phyloP scores from a whole-genome alignment of 2,888 invertebrate species.

The Ceraclea dissimilis region DNA sequence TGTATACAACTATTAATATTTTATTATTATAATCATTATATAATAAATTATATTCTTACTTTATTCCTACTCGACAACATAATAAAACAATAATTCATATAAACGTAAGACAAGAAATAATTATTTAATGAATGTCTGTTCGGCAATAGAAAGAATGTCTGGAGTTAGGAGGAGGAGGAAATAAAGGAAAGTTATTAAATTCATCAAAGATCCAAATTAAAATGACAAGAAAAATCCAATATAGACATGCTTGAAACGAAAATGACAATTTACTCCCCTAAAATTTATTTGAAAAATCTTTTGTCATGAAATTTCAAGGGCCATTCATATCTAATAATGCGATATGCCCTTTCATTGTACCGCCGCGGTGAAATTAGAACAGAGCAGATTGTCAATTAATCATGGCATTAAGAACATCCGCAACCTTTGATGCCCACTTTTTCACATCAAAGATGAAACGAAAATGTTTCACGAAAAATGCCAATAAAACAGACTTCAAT shows the following conservation, averaged over 20 bases:
- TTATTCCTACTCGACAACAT: too few species aligned
- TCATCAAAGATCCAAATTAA: not conserved
- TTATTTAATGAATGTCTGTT: too few species aligned
- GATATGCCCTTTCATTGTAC: not conserved
- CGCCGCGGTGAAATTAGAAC: not conserved
- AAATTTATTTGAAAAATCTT: not conserved
- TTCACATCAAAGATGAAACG: too few species aligned
- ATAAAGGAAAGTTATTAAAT: not conserved
- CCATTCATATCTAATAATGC: not conserved
- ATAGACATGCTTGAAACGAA: not conserved
- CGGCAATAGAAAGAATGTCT: too few species aligned
- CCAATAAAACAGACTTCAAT: too few species aligned
- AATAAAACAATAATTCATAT: too few species aligned
- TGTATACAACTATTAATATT: too few species aligned
- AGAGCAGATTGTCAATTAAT: not conserved
- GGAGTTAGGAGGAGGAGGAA: too few species aligned
- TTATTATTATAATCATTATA: too few species aligned
- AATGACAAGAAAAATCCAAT: not conserved
- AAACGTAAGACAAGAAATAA: too few species aligned
- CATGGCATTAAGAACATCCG: not conserved
- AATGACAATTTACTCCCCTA: not conserved
- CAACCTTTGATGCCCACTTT: not conserved
- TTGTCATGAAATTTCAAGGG: not conserved
- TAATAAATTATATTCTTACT: too few species aligned
- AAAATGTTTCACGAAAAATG: too few species aligned